Evolutionary conservation across 1,140 invertebrate genomes (phyloP), one percentile per base, ranked within the genome.

Genomic region (Adoxophyes honmai): DNA sequence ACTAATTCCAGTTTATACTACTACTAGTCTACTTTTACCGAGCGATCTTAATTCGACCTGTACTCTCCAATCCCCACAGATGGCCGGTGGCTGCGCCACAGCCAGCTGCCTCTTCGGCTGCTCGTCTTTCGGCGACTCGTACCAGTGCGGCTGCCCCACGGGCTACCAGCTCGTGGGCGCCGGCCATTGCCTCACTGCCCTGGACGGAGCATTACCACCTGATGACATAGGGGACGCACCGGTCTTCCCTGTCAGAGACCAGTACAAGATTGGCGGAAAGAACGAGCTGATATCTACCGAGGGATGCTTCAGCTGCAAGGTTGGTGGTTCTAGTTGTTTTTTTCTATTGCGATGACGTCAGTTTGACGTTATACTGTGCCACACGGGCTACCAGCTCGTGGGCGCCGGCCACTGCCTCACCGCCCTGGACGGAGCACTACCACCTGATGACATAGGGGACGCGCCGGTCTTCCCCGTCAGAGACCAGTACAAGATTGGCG

Each of bases 231-330:
- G 93, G 28, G 92, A 93, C 70, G 92, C 93, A 44, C 93, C 93
- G 3, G 92, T 92, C 0, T 94, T 92, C 79, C 91, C 93, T 0
- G 91, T 95, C 14, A 68, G 83, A 1, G 82, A 83, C 69, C 87
- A 81, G 66, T 83, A 78, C 72, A 70, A 75, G 60, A 64, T 83
- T 34, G 73, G 77, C 2, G 83, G 88, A 0, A 90, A 93, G 35
- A 92, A 94, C 57, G 94, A 94, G 64, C 91, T 96, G 8, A 95
- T 97, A 34, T 94, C 94, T 0, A 96, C 95, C 0, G 96, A 98
- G 88, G 96, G 96, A 3, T 97, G 96, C 86, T 97, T 97, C 89
- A 94, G 95, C 11, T 98, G 96, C 91, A 95, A 96, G 90, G 94
- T 96, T 78, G 55, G 57, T 51, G n/a, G n/a, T n/a, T n/a, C n/a